Evolutionary conservation across 2,888 invertebrate species (phyloP).

Genomic region (Eurytoma californica): DNA sequence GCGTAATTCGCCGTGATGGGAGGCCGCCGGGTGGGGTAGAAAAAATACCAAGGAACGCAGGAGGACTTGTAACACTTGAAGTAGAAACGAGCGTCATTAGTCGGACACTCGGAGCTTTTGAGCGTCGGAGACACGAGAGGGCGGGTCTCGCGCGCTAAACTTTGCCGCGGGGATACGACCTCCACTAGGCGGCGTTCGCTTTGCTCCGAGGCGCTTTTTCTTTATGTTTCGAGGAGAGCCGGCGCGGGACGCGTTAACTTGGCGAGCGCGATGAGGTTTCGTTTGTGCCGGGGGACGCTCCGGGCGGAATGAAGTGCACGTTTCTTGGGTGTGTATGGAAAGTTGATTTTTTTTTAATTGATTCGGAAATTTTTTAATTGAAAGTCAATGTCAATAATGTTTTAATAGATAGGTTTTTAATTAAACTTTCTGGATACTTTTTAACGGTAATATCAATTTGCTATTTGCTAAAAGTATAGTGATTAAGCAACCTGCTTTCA

Average conservation of each 20-base stretch:
- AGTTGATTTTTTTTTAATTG: no score
- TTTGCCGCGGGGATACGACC: not conserved
- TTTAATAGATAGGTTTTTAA: no score
- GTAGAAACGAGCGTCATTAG: constrained; percentile 57
- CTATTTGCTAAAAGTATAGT: no score
- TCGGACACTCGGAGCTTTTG: constrained; percentile 46
- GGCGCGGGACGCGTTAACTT: not conserved
- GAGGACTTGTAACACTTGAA: constrained; percentile 47
- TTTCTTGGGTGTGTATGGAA: not conserved
- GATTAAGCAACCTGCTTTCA: no score
- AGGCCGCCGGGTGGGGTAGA: not conserved
- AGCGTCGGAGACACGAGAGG: not conserved
- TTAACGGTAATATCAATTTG: no score
- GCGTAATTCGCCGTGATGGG: constrained; percentile 45
- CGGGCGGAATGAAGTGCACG: not conserved
- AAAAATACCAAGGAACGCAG: constrained; percentile 28
- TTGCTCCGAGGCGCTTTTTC: not conserved
- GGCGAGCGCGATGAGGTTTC: not conserved
- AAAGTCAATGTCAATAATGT: no score
- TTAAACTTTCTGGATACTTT: no score
- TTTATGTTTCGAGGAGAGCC: not conserved
- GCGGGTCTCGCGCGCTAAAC: constrained; percentile 33
- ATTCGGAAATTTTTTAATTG: no score
- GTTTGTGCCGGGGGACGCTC: not conserved
- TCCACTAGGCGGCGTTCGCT: no score